Base-by-base conservation (phyloP, 2,888 invertebrate genomes). In the Exephanes ischioxanthus region DNA sequence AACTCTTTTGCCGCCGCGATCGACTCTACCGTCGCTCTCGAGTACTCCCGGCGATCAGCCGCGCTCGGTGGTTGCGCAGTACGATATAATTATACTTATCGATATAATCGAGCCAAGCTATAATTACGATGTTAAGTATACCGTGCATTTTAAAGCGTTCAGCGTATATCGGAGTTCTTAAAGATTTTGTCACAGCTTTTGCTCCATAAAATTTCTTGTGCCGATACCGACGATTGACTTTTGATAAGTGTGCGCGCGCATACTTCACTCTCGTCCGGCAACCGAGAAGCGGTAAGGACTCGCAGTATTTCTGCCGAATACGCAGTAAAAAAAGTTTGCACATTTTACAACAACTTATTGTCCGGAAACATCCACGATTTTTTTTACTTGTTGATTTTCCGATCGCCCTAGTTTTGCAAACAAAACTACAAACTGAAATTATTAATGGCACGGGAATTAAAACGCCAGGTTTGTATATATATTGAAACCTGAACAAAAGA, bases 1-100 rank as follows among this genome's bases (percentile, higher is more conserved):
- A 33, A 45, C 16, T 45, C 37, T 66, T 67, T 76, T 51, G 51
- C 51, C 16, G 45, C 53, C 4, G 7, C 19, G 19, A 7, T 26
- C 37, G 11, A 11, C n/a, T 16, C 30, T 48, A 61, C 71, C 71
- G 61, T 45, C 82, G 61, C 72, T 66, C n/a, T 9, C 63, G 30
- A 75, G 81, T 82, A 58, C 73, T 81, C 58, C 33, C 16, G 45
- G 68, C 14, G 61, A 81, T 33, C 80, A 68, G 63, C 76, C 66
- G 55, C 77, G 80, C 73, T 73, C 53, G 53, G 75, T 66, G 75
- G 70, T 79, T 75, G 82, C 79, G 82, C 79, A 53, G 71, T 45
- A 63, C 48, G 14, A 66, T 61, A 73, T 79, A 85, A 85, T 85
- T 82, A 85, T 82, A 55, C 66, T 85, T 85, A 85, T 85, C 85